phyloP scores from a whole-genome alignment of 2,113 vertebrate genomes.

The Tetrax tetrax region DNA sequence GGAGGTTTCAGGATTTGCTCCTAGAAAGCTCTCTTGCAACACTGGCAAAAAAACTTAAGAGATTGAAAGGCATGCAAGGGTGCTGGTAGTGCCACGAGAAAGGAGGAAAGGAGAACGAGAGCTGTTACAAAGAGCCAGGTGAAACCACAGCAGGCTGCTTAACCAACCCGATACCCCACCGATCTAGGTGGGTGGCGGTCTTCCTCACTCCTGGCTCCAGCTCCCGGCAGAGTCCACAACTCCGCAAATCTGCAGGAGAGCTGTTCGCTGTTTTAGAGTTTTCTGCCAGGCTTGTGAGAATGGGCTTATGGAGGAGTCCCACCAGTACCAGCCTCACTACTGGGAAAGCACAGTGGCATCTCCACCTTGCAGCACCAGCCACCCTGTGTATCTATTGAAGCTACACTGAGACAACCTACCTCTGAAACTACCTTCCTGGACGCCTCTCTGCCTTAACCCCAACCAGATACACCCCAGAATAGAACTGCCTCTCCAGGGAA shows the following conservation, averaged over 20 bases:
- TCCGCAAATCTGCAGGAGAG: not conserved
- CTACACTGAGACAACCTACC: not conserved
- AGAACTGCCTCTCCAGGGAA: too few relatives aligned
- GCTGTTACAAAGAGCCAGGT: not conserved
- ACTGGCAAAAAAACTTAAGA: not conserved
- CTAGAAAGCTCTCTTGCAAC: not conserved
- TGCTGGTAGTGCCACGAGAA: not conserved
- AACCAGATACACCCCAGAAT: not conserved
- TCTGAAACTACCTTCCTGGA: not conserved
- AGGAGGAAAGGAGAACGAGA: not conserved
- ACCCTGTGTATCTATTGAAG: not conserved
- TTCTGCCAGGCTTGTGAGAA: not conserved
- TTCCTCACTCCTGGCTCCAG: not conserved
- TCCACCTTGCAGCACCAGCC: not conserved
- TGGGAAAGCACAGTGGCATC: not conserved
- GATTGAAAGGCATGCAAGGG: not conserved
- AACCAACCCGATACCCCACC: accelerated
- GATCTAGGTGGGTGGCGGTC: accelerated
- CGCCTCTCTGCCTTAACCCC: not conserved
- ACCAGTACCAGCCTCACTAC: not conserved
- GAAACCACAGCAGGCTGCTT: not conserved
- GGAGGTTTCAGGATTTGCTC: not conserved
- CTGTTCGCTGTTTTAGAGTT: accelerated
- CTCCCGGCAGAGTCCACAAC: accelerated
- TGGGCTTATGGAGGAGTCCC: not conserved